Evolutionary conservation across 2,113 vertebrate genomes (phyloP), one percentile per base, ranked within the genome.

Genomic region (Nothobranchius furzeri): DNA sequence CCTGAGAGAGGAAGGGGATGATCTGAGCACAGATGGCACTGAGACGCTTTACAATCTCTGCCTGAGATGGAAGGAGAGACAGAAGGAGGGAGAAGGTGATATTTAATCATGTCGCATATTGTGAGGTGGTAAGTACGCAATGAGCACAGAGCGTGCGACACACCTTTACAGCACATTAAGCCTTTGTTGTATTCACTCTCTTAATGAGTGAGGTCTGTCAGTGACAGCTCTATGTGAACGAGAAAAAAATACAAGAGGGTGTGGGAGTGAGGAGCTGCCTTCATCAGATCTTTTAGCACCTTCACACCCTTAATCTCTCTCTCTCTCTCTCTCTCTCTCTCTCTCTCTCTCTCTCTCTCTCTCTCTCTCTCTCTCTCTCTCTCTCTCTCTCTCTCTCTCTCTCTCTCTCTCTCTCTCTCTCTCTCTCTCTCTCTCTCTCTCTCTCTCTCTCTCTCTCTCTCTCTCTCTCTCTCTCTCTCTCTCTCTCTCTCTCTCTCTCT

Each of bases 41-140:
- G 86, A 97, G 94, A 4, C 96, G 92, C 87, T 98, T 97, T 79
- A 96, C 96, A 13, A 98, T 96, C 93, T 97, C 96, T 0, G 95
- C 95, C 95, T 98, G 85, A 17, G 65, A 86, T 12, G 59, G 55
- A 73, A 76, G 37, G 42, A 45, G 60, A 78, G 64, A 70, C 69
- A 75, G 63, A 75, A 68, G 68, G 73, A 74, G 56, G 64, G 60
- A 67, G 61, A 64, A 40, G 37, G 25, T 68, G 73, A 78, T 76
- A 60, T 62, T 80, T 37, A 59, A 80, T 71, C 49, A 49, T 40
- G 67, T 71, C 5, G 10, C 70, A 68, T 64, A 66, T 12, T 8
- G 58, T 69, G 60, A 40, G 64, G 63, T 60, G 60, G 70, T 68
- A 71, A 76, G 60, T 17, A 77, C 79, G 79, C 74, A 86, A 52